A percentile compares a stretch with the other conserved stretches of the same genome.
Evolutionary conservation across 2,888 invertebrate genomes (phyloP).

Genomic region (Teleogryllus oceanicus): DNA sequence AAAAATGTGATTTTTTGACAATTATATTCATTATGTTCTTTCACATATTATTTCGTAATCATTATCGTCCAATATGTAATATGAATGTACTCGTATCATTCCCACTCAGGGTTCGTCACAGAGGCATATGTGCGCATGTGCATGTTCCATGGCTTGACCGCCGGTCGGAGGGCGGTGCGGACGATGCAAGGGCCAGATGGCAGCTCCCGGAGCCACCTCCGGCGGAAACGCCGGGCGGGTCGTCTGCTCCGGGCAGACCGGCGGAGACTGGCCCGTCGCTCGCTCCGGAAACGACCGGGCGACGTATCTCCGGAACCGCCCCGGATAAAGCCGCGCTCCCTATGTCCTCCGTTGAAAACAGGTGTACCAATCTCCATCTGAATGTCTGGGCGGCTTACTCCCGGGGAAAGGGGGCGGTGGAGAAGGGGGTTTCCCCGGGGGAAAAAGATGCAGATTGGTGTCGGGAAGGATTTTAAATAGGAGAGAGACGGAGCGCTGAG

Average conservation of each 20-base stretch:
- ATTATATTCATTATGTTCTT: too few species aligned
- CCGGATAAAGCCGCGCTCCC: neutral
- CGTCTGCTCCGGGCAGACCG: neutral
- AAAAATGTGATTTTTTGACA: too few species aligned
- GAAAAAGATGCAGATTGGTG: slow-evolving; percentile 18
- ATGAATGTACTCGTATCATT: too few species aligned
- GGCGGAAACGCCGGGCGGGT: too few species aligned
- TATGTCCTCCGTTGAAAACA: neutral
- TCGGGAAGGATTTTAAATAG: slow-evolving; percentile 18
- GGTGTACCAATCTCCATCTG: slow-evolving; percentile 18
- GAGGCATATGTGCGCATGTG: too few species aligned
- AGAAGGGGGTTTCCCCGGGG: neutral
- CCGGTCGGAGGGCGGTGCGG: too few species aligned
- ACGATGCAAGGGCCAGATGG: too few species aligned
- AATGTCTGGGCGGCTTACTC: slow-evolving; percentile 8
- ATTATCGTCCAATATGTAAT: too few species aligned
- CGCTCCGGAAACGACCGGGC: neutral
- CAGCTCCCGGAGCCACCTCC: too few species aligned
- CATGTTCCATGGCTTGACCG: too few species aligned
- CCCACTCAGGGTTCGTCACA: too few species aligned
- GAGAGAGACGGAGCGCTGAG: neutral
- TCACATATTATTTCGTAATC: too few species aligned
- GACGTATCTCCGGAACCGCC: neutral
- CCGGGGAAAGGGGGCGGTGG: neutral
- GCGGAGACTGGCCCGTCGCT: neutral